Evolutionary conservation across 2,113 vertebrate species (phyloP).

Genomic region (Neodon shergylaensis): DNA sequence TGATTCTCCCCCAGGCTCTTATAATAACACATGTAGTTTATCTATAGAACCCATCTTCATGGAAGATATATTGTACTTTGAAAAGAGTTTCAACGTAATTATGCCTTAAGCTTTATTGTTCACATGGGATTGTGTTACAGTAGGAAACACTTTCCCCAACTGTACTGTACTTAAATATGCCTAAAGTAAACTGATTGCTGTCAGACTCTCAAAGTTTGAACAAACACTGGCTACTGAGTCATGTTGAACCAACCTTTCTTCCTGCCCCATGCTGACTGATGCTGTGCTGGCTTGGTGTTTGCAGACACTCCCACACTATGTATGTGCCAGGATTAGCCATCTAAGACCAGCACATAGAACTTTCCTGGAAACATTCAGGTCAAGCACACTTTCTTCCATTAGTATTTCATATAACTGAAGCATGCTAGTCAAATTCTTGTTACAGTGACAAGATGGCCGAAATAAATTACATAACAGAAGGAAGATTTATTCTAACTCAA

Average conservation of each 20-base stretch:
- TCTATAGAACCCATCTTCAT: background rate
- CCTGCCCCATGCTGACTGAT: background rate
- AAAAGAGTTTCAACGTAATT: background rate
- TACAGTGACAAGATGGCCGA: background rate
- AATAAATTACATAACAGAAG: background rate
- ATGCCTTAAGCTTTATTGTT: background rate
- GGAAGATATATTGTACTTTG: background rate
- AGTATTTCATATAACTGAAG: background rate
- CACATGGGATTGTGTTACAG: background rate
- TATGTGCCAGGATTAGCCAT: too few relatives aligned
- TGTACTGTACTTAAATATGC: background rate
- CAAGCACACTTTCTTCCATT: background rate
- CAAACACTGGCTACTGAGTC: background rate
- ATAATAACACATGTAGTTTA: background rate
- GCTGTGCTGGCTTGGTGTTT: background rate
- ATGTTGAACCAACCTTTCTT: background rate
- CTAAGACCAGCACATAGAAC: background rate
- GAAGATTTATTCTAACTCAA: background rate
- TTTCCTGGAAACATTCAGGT: background rate
- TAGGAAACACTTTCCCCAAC: background rate
- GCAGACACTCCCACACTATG: background rate
- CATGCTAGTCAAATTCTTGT: background rate
- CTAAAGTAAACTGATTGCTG: too few relatives aligned
- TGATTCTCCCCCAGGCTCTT: background rate
- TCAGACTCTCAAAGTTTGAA: background rate